Base-by-base conservation (phyloP, 1,140 invertebrate genomes). In the Pollicipes pollicipes region DNA sequence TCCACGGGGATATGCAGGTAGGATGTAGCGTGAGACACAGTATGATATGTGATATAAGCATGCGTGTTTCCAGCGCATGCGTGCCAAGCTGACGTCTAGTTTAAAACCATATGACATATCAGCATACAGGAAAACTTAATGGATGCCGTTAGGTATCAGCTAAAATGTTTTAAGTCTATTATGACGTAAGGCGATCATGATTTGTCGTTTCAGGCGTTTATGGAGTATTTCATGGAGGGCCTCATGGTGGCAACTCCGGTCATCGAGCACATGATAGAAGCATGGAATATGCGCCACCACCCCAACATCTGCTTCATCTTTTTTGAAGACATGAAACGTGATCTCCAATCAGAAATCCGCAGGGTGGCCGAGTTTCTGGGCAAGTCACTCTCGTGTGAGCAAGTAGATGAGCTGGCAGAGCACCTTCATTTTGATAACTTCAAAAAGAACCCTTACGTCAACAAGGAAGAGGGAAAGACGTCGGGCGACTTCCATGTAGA, bases 311-410 rank as follows among this genome's bases (percentile, higher is more conserved):
- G 75, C 27, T 71, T 76, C 69, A 71, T 76, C 45, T 76, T 75
- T 30, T 76, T 74, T 69, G 76, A 76, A 63, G 76, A 76, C 72
- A 74, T 76, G 76, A 76, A 76, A 35, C 45, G 32, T 16, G 70
- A 74, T 45, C 35, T 70, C 30, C 37, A 35, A 16, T 35, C 32
- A 30, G 74, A 73, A 28, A 78, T 82, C 13, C 73, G 74, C 66
- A 70, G 75, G 58, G 76, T 83, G 63, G 78, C 78, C 32, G 26
- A 70, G 0, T 83, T 83, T 72, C 69, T 83, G 31, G 77, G 74
- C 21, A 79, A 81, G 70, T 31, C 76, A 63, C 31, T 81, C 10
- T 70, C 74, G 35, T 76, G 76, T 10, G 74, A 77, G 29, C 72
- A 78, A 31, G 74, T 81, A 27, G 35, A 68, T 27, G 27, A 45